Evolutionary conservation across 2,113 vertebrate genomes (phyloP), one percentile per base, ranked within the genome.

Genomic region (Gallinago paraguaiae): DNA sequence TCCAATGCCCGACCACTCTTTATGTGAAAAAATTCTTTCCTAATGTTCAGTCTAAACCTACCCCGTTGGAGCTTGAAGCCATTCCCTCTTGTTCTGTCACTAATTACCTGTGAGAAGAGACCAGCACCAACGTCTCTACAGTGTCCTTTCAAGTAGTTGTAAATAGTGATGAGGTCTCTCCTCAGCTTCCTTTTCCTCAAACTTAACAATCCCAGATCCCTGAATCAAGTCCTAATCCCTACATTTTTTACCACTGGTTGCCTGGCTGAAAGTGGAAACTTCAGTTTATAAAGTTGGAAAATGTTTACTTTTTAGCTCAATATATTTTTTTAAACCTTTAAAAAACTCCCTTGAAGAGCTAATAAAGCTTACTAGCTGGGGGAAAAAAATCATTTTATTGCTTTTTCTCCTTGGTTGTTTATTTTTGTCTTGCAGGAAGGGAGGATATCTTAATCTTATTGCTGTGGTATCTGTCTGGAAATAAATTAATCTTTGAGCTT

Each of bases 401-500:
- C 60, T 95, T 93, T 93, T 93, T 92, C 88, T 95, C 10, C 65
- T 83, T 51, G 68, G 60, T 79, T 95, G 45, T 86, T 96, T 92
- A 61, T 92, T 95, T 96, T 94, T 95, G 68, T 92, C 83, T 86
- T 94, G 64, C 45, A 88, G 48, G 51, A 93, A 53, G 20, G 84
- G 46, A 64, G 22, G 59, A 69, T 93, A 64, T 81, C 87, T 95
- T 71, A 69, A 79, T 84, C 82, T 84, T 76, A 54, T 72, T 91
- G 67, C 19, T 85, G 46, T 31, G 24, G 13, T 84, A 53, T 69
- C 63, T 87, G 19, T 35, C 61, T 96, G 67, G 82, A 91, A 72
- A 92, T 68, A 74, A 77, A 57, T 67, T 61, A 78, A 90, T 75
- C 41, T 65, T 63, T 37, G 51, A 74, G 74, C 10, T 54, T 82